phyloP scores from a whole-genome alignment of 2,797 vertebrate genomes.

The Pitangus sulphuratus region DNA sequence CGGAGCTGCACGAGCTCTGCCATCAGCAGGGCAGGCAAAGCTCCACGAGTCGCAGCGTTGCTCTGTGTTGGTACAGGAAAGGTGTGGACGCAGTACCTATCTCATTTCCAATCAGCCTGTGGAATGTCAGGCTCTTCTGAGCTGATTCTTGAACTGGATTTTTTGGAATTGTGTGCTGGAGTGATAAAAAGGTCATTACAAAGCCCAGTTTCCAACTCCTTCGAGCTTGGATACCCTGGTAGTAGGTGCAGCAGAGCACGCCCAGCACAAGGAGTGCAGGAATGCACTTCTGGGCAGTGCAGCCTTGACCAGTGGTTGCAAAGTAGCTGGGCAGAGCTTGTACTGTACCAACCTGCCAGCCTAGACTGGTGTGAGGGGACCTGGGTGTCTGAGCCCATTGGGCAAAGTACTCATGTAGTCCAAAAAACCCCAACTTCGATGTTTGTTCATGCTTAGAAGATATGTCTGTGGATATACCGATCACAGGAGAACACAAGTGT shows the following conservation, averaged over 20 bases:
- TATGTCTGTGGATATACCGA: not conserved
- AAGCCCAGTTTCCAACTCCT: not conserved
- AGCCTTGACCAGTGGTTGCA: not conserved
- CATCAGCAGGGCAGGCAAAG: not conserved
- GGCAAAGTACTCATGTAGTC: not conserved
- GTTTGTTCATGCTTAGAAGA: not conserved
- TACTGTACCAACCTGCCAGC: not conserved
- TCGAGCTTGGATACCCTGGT: not conserved
- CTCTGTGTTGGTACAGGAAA: accelerated
- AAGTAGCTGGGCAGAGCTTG: not conserved
- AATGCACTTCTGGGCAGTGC: not conserved
- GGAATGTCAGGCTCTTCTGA: not conserved
- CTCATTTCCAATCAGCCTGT: not conserved
- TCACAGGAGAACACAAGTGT: not conserved
- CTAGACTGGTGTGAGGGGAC: not conserved
- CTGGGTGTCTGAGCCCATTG: not conserved
- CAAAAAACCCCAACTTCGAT: accelerated
- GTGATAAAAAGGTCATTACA: not conserved
- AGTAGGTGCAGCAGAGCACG: not conserved
- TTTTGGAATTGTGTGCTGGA: not conserved
- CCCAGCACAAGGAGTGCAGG: not conserved
- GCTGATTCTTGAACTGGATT: not conserved
- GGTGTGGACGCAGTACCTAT: not conserved
- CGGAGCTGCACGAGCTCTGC: not conserved
- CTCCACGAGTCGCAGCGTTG: accelerated